These are phyloP conservation scores for Petromus typicus DNA, from an alignment of 2,113 vertebrate genomes.

Conservation along the genomic window DNA sequence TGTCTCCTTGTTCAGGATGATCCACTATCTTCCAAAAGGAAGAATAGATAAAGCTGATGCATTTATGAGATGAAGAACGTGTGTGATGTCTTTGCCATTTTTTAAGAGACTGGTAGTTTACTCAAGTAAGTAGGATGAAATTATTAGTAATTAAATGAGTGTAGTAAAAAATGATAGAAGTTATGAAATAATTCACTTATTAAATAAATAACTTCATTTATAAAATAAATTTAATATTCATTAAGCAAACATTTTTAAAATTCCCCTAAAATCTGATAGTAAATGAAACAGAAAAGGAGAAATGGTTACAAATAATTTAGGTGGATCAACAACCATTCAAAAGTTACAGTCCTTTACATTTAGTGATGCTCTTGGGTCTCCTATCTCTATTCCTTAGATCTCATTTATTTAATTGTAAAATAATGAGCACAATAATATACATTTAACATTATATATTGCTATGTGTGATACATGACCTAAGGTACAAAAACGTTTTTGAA, in stretches of 20 bases:
- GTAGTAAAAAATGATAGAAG: not conserved
- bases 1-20: not conserved
- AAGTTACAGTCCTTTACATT: not conserved
- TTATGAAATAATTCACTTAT: not conserved
- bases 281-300: not conserved
- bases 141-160: not conserved
- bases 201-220: not conserved
- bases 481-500: not conserved
- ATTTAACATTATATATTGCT: not conserved
- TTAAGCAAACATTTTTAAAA: not conserved
- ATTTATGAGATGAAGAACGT: not conserved
- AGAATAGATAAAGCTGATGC: not conserved
- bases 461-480: not conserved
- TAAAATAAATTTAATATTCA: not conserved
- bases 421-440: not conserved
- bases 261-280: not conserved
- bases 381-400: not conserved
- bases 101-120: not conserved
- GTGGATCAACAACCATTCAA: not conserved
- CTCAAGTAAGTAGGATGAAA: not conserved
- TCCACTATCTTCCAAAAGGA: not conserved
- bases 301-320: not conserved
- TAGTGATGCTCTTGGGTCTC: not conserved
- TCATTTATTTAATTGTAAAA: not conserved
- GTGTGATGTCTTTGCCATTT: not conserved